Base-by-base conservation (phyloP, 1,140 invertebrate species). In the Scaptomyza hsui region DNA sequence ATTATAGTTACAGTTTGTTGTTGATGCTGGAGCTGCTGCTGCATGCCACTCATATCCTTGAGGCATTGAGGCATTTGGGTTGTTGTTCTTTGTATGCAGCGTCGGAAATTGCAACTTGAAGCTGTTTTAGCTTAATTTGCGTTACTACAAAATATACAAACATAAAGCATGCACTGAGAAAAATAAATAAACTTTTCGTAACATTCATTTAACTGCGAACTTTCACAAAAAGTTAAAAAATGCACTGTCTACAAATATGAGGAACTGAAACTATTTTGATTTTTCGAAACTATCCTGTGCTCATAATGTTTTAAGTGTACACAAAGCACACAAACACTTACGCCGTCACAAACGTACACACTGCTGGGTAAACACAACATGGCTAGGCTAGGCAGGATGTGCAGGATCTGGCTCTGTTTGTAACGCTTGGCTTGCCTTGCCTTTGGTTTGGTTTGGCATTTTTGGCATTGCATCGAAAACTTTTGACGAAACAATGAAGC, bases 21-120 rank as follows among this genome's bases (percentile, higher is more conserved):
- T 35, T 49, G 55, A 3, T 41, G 57, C 48, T 68, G 26, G 15
- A 47, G 41, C 24, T 63, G 60, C 10, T 81, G 45, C 49, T 60
- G 45, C 42, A 48, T 59, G 44, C 64, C 59, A 53, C 71, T 61
- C 59, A 72, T 60, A 75, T 64, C 75, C 81, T 73, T 65, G 24
- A 76, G 76, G 44, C 62, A 80, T 73, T 73, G n/a, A n/a, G n/a
- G n/a, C n/a, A n/a, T 82, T 72, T 42, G 26, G 5, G 51, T 60
- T 82, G 64, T 63, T 81, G 70, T 72, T 39, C 45, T 42, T 19
- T 48, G 61, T 29, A 13, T 65, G 49, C 51, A 35, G 42, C 52
- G 68, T 86, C 80, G 80, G 81, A 85, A 85, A 85, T 85, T 85
- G 80, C 76, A 85, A 85, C 72, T 85, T 74, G 68, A 86, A 80